These are phyloP conservation scores for Hystrix cristata DNA, from an alignment of 2,113 vertebrate species.

Conservation along the genomic window DNA sequence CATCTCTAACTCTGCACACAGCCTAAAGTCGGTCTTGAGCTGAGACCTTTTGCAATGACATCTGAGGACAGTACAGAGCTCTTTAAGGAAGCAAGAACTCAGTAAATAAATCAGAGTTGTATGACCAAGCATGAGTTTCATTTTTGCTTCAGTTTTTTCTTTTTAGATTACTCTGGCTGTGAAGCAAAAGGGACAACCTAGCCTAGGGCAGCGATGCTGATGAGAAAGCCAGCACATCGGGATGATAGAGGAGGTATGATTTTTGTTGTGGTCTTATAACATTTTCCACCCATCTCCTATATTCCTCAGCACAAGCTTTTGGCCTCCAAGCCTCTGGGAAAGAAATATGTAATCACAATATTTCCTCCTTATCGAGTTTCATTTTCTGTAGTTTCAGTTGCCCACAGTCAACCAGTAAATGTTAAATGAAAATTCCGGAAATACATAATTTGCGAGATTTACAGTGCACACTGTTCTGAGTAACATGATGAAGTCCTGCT, in stretches of 20 bases:
- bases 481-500: neutral
- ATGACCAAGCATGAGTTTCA: neutral
- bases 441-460: neutral
- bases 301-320: neutral
- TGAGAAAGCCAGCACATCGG: neutral
- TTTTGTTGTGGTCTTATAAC: neutral
- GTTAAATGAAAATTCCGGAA: neutral
- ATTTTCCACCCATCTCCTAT: neutral
- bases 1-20: neutral
- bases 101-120: neutral
- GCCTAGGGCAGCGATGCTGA: neutral
- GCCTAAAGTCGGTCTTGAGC: neutral
- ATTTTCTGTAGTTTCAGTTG: neutral
- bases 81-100: neutral
- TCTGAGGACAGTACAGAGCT: neutral
- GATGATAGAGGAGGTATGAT: neutral
- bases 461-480: neutral
- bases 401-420: neutral
- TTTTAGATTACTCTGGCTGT: neutral
- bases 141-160: constrained; percentile 2
- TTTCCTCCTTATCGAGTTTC: neutral
- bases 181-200: neutral
- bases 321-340: neutral
- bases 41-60: neutral
- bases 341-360: neutral